phyloP scores from a whole-genome alignment of 1,140 invertebrate genomes.

The Neotoxoptera formosana region DNA sequence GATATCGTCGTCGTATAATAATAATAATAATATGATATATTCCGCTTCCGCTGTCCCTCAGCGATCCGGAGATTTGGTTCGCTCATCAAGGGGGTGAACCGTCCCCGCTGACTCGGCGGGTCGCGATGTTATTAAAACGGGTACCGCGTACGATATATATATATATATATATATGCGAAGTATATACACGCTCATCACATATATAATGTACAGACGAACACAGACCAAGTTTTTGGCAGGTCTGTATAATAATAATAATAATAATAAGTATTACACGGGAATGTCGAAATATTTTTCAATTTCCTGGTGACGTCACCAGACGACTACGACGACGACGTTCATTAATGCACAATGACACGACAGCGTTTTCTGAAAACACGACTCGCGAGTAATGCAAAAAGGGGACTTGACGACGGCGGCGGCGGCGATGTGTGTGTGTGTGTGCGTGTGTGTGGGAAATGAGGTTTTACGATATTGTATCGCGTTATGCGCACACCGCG shows the following conservation, averaged over 20 bases:
- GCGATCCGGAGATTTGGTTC: slow-evolving; percentile 39
- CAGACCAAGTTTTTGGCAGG: slow-evolving; percentile 52
- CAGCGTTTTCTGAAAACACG: slow-evolving; percentile 45
- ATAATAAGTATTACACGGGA: slow-evolving; percentile 41
- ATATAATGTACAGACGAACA: slow-evolving; percentile 26
- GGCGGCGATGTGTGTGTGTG: neutral
- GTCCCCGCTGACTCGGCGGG: slow-evolving; percentile 16
- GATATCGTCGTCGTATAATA: neutral
- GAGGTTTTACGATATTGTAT: slow-evolving; percentile 42
- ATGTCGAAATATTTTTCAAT: slow-evolving; percentile 58
- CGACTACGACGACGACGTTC: slow-evolving; percentile 30
- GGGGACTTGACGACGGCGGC: neutral
- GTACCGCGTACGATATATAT: neutral
- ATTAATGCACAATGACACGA: slow-evolving; percentile 51
- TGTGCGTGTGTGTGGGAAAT: slow-evolving; percentile 18
- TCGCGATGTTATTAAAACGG: slow-evolving; percentile 56
- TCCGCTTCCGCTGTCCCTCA: neutral
- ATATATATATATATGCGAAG: neutral
- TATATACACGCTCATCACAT: neutral
- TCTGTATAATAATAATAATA: slow-evolving; percentile 35
- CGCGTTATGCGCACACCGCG: neutral
- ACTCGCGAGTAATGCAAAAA: slow-evolving; percentile 10
- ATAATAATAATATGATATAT: neutral
- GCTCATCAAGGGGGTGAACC: slow-evolving; percentile 44
- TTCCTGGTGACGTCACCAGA: slow-evolving; percentile 58